These are phyloP conservation scores for Sympetrum striolatum DNA, from an alignment of 2,888 invertebrate genomes.

Conservation along the genomic window DNA sequence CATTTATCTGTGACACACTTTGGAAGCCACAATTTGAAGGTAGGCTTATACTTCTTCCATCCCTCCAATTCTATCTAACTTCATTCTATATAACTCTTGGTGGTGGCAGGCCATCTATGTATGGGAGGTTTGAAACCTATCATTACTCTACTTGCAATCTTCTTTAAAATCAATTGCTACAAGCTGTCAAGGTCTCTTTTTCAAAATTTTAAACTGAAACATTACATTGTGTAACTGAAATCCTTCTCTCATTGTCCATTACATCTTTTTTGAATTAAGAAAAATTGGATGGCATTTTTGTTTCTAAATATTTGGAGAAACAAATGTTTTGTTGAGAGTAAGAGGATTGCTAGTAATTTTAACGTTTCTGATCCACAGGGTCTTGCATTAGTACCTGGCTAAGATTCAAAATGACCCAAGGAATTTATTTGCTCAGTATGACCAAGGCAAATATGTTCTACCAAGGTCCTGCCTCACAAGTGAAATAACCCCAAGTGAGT, in stretches of 20 bases:
- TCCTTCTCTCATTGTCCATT: constrained; percentile 10
- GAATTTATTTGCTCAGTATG: constrained; percentile 9
- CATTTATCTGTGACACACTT: neutral
- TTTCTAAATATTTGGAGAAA: neutral
- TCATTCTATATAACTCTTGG: constrained; percentile 1
- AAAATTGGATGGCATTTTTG: constrained; percentile 9
- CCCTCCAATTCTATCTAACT: neutral
- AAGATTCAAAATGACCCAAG: constrained; percentile 26
- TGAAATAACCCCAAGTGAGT: constrained; percentile 29
- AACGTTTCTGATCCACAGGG: constrained; percentile 37
- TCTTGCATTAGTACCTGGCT: constrained; percentile 39
- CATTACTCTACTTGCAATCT: constrained; percentile 15
- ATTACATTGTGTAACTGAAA: neutral
- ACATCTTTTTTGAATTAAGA: neutral
- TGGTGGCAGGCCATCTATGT: constrained; percentile 34
- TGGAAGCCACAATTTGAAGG: neutral
- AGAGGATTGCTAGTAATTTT: constrained; percentile 28
- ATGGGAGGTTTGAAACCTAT: neutral
- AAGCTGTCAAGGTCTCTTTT: neutral
- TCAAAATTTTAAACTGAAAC: neutral
- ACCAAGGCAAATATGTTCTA: constrained; percentile 16
- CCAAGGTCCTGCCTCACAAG: constrained; percentile 31
- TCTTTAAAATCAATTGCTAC: neutral
- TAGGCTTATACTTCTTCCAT: neutral
- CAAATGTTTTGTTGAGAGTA: constrained; percentile 17